Evolutionary conservation across 2,113 vertebrate species (phyloP).

Genomic region (Dipodomys ordii): DNA sequence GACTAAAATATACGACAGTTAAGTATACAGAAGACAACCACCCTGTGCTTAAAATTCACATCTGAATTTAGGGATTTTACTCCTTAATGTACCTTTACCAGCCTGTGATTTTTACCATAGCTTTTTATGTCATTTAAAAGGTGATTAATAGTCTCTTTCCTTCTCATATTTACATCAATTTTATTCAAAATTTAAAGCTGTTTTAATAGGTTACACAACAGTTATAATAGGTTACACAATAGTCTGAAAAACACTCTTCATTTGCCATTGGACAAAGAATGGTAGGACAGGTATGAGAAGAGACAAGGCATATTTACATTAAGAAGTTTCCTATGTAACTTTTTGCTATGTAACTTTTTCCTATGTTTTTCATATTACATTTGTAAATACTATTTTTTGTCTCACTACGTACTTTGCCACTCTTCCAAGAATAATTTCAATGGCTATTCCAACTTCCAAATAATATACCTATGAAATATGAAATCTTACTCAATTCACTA

Average conservation of each 20-base stretch:
- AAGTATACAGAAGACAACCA: constrained; percentile 84
- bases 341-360: no score
- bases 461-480: constrained; percentile 69
- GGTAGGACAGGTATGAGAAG: constrained; percentile 79
- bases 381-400: constrained; percentile 85
- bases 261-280: constrained; percentile 85
- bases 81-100: constrained; percentile 79
- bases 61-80: constrained; percentile 83
- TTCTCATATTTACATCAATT: constrained; percentile 84
- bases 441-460: constrained; percentile 66
- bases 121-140: constrained; percentile 83
- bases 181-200: constrained; percentile 80
- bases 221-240: constrained; percentile 80
- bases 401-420: constrained; percentile 79
- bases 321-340: constrained; percentile 68
- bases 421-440: constrained; percentile 81
- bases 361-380: constrained; percentile 85
- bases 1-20: constrained; percentile 78
- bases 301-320: constrained; percentile 85
- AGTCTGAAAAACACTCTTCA: constrained; percentile 82
- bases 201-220: constrained; percentile 84
- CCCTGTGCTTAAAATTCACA: constrained; percentile 85
- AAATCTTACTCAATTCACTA: constrained; percentile 46
- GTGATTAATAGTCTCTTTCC: constrained; percentile 84
- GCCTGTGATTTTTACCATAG: constrained; percentile 77